These are phyloP conservation scores for Phalacrocorax carbo DNA, from an alignment of 2,113 vertebrate species.

Conservation along the genomic window DNA sequence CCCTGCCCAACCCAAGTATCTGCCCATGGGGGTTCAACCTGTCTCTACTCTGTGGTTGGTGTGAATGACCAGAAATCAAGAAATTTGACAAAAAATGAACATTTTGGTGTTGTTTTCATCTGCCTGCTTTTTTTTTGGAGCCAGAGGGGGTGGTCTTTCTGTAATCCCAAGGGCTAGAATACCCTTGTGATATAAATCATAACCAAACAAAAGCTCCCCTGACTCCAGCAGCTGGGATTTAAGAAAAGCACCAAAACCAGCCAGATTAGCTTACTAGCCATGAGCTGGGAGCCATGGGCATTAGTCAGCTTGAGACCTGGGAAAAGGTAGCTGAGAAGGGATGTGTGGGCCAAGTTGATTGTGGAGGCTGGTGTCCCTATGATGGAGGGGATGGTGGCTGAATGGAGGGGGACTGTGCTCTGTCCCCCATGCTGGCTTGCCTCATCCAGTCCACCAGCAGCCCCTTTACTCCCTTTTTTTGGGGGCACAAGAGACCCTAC, in stretches of 20 bases:
- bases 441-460: background rate
- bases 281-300: background rate
- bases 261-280: background rate
- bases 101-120: background rate
- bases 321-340: background rate
- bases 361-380: background rate
- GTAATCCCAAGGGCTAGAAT: background rate
- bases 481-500: background rate
- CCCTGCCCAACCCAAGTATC: background rate
- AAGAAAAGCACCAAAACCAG: background rate
- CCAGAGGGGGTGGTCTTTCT: rapidly evolving
- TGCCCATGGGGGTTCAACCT: background rate
- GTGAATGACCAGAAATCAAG: background rate
- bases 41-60: rapidly evolving
- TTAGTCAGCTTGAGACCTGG: background rate
- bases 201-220: background rate
- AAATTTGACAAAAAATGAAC: background rate
- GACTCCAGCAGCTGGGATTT: background rate
- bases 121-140: background rate
- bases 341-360: background rate
- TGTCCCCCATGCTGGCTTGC: background rate
- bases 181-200: background rate
- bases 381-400: background rate
- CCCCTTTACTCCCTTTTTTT: background rate
- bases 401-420: background rate